Evolutionary conservation across 2,113 vertebrate species (phyloP).

Genomic region (Ahaetulla prasina): DNA sequence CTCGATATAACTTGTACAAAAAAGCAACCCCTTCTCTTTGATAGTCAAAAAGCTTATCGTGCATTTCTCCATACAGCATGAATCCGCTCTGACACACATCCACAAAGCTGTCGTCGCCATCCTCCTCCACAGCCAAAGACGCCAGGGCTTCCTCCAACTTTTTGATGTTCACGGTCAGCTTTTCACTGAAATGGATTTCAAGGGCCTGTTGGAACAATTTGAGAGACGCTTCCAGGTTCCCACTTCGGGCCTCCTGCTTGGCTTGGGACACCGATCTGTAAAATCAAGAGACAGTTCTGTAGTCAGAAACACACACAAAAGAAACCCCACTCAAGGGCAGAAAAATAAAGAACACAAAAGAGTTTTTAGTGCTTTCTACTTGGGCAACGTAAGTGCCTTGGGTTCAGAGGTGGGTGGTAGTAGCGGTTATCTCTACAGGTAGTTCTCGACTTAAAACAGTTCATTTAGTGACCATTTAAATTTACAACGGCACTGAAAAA

Average conservation of each 20-base stretch:
- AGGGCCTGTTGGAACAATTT: constrained; percentile 74
- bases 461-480: too few relatives aligned
- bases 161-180: constrained; percentile 75
- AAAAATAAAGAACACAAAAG: too few relatives aligned
- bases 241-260: constrained; percentile 74
- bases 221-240: constrained; percentile 76
- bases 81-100: constrained; percentile 82
- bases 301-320: background rate
- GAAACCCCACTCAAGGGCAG: background rate
- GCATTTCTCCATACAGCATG: constrained; percentile 77
- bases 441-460: too few relatives aligned
- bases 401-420: background rate
- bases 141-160: constrained; percentile 74
- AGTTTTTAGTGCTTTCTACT: too few relatives aligned
- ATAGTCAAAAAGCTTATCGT: constrained; percentile 83
- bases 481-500: too few relatives aligned
- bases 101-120: constrained; percentile 73
- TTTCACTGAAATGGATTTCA: constrained; percentile 75
- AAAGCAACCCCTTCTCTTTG: constrained; percentile 88
- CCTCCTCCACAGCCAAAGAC: constrained; percentile 51
- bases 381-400: background rate
- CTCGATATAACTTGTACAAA: constrained; percentile 78
- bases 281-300: background rate
- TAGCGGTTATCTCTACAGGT: background rate
- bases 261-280: constrained; percentile 73